Evolutionary conservation across 2,888 invertebrate species (phyloP).

Genomic region (Theretra japonica): DNA sequence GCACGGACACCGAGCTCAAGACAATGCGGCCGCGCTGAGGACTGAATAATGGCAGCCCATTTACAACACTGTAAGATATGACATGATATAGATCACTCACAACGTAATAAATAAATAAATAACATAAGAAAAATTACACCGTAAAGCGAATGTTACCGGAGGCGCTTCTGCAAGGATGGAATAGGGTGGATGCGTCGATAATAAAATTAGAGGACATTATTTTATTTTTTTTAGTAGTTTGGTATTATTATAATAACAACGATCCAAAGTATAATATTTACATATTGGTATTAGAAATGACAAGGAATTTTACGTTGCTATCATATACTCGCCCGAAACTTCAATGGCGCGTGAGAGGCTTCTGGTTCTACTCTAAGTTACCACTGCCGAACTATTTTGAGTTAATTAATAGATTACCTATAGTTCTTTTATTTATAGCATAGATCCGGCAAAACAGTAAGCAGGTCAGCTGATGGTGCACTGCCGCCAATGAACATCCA

Average conservation of each 20-base stretch:
- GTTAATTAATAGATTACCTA: too few species aligned
- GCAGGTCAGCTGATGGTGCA: too few species aligned
- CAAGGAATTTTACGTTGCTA: too few species aligned
- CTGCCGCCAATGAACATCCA: too few species aligned
- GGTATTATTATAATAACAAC: background rate
- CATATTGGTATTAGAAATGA: too few species aligned
- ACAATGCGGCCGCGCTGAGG: slow-evolving; percentile 31
- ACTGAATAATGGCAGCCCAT: slow-evolving; percentile 77
- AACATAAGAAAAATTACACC: slow-evolving; percentile 85
- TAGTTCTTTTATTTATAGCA: too few species aligned
- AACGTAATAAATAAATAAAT: slow-evolving; percentile 84
- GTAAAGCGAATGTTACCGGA: slow-evolving; percentile 84
- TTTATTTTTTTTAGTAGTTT: background rate
- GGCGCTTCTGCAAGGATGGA: slow-evolving; percentile 64
- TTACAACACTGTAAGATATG: slow-evolving; percentile 85
- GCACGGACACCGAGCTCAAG: slow-evolving; percentile 9
- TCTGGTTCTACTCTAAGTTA: too few species aligned
- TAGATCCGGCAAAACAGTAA: too few species aligned
- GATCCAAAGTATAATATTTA: too few species aligned
- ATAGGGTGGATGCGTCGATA: slow-evolving; percentile 56
- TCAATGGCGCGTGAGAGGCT: too few species aligned
- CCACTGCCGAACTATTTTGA: too few species aligned
- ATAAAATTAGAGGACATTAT: background rate
- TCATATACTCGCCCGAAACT: too few species aligned
- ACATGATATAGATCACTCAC: slow-evolving; percentile 85